Percentiles rank a stretch among this genome's conserved stretches.
Conservation (phyloP, 2,888 invertebrate genomes). For the Latheticus oryzae region DNA sequence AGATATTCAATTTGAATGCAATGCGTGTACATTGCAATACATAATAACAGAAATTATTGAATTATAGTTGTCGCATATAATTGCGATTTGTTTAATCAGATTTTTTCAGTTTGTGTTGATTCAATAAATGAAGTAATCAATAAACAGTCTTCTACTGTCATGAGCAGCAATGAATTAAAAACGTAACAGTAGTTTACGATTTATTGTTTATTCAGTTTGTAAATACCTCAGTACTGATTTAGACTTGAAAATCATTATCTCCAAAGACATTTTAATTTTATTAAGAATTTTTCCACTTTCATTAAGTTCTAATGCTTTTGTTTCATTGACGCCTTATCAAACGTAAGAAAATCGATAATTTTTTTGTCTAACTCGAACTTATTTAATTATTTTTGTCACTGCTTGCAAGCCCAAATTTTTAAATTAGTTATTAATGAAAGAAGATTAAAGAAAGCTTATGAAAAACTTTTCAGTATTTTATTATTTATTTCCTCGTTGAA, state of each 20-base stretch:
- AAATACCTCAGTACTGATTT: too few relatives aligned
- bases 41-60: conserved; percentile 39
- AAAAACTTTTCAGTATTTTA: too few relatives aligned
- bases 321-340: conserved; percentile 24
- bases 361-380: too few relatives aligned
- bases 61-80: conserved; percentile 38
- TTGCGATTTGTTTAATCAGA: conserved; percentile 39
- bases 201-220: too few relatives aligned
- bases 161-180: conserved; percentile 18
- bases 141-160: conserved; percentile 22
- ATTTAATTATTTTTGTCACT: too few relatives aligned
- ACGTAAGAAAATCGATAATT: not conserved
- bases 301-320: conserved; percentile 19
- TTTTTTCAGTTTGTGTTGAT: conserved; percentile 27
- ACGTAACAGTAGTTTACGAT: too few relatives aligned
- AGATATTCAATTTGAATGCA: conserved; percentile 41
- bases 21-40: conserved; percentile 37
- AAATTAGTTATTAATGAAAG: too few relatives aligned
- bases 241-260: conserved; percentile 7
- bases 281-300: conserved; percentile 21
- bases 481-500: too few relatives aligned
- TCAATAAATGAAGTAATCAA: conserved; percentile 28
- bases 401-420: too few relatives aligned
- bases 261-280: conserved; percentile 21
- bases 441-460: too few relatives aligned